Evolutionary conservation across 2,113 vertebrate genomes (phyloP).

Genomic region (Pygoscelis antarcticus): DNA sequence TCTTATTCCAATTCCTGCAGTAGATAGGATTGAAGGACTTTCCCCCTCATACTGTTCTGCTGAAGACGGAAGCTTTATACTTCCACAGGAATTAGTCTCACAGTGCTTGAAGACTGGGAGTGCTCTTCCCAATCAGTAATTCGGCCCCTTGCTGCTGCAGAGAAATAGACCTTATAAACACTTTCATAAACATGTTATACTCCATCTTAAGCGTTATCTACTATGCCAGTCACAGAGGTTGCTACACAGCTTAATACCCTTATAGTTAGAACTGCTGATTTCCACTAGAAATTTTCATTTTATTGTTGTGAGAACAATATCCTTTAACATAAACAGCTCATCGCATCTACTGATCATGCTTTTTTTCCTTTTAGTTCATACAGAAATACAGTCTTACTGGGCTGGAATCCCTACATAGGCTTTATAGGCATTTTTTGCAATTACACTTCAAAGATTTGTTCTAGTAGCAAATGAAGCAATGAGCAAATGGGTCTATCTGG

Average conservation of each 20-base stretch:
- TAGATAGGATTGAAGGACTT: not conserved
- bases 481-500: too few species aligned
- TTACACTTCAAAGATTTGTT: too few species aligned
- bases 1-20: constrained; percentile 3
- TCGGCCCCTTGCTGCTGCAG: not conserved
- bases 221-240: not conserved
- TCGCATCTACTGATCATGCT: too few species aligned
- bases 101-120: not conserved
- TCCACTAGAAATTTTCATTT: not conserved
- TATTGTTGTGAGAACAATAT: not conserved
- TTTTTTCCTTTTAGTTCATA: too few species aligned
- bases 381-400: too few species aligned
- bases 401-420: too few species aligned
- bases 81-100: not conserved
- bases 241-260: not conserved
- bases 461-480: too few species aligned
- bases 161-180: not conserved
- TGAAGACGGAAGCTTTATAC: not conserved
- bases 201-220: not conserved
- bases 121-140: not conserved
- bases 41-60: not conserved
- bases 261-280: not conserved
- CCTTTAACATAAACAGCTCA: not conserved
- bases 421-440: too few species aligned
- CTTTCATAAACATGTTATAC: not conserved